Percentiles rank a stretch among this genome's conserved stretches.
phyloP scores from a whole-genome alignment of 2,113 vertebrate species.

The Petrocephalus zakoni region DNA sequence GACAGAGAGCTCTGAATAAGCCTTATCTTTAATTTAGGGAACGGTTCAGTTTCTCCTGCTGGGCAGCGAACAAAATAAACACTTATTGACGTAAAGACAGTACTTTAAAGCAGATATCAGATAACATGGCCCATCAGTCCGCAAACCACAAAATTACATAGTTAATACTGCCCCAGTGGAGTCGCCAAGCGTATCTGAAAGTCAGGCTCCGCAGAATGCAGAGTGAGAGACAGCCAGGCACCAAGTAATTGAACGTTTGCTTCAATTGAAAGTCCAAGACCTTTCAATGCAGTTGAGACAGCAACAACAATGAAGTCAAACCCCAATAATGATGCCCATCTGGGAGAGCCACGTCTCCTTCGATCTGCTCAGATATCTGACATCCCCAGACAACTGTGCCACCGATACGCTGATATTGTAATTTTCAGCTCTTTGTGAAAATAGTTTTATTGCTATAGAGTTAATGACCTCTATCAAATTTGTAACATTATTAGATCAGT shows the following conservation, averaged over 20 bases:
- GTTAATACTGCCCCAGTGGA: slow-evolving; percentile 53
- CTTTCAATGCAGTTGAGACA: slow-evolving; percentile 41
- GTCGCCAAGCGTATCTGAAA: slow-evolving; percentile 45
- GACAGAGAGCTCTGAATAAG: background rate
- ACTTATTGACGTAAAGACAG: slow-evolving; percentile 49
- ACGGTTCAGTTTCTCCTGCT: slow-evolving; percentile 26
- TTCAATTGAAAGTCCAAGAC: slow-evolving; percentile 54
- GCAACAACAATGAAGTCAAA: slow-evolving; percentile 30
- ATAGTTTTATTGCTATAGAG: background rate
- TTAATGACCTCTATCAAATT: background rate
- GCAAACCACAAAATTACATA: slow-evolving; percentile 66
- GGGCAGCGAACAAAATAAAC: slow-evolving; percentile 55
- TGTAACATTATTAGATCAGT: background rate
- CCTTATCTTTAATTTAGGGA: slow-evolving; percentile 38
- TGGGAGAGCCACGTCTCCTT: slow-evolving; percentile 43
- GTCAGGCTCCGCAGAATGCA: slow-evolving; percentile 48
- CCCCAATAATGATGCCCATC: slow-evolving; percentile 41
- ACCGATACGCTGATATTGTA: background rate
- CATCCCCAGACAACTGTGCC: slow-evolving; percentile 12
- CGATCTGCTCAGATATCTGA: slow-evolving; percentile 19
- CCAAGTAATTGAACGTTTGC: slow-evolving; percentile 64
- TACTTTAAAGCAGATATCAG: slow-evolving; percentile 47
- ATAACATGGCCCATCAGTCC: slow-evolving; percentile 46
- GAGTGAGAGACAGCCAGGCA: slow-evolving; percentile 61
- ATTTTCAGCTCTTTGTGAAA: slow-evolving; percentile 6